Percentiles rank a stretch among this genome's conserved stretches.
phyloP scores from a whole-genome alignment of 2,113 vertebrate genomes.

The Elgaria multicarinata region DNA sequence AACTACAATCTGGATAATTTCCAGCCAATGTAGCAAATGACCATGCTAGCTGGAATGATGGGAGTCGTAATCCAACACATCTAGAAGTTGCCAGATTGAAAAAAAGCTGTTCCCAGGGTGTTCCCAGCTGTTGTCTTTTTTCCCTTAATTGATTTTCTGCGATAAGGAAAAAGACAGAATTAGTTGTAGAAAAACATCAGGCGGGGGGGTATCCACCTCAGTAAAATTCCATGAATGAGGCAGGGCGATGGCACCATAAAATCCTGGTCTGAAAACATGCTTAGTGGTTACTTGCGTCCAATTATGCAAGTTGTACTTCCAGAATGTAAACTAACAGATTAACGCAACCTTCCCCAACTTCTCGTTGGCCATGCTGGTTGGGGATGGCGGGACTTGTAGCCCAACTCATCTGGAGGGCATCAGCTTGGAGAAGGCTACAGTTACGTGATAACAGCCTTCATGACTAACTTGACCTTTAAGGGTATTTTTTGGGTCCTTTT shows the following conservation, averaged over 20 bases:
- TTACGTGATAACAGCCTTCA: neutral
- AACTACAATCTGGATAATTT: neutral
- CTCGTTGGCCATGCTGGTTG: neutral
- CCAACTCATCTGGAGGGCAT: neutral
- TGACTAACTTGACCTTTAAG: neutral
- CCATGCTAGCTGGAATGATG: neutral
- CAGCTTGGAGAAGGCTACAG: neutral
- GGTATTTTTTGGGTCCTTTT: neutral
- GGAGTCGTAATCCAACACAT: neutral
- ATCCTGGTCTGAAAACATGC: too few relatives aligned
- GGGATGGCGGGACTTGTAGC: neutral
- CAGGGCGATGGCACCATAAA: too few relatives aligned
- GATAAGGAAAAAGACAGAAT: too few relatives aligned
- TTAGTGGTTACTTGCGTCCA: too few relatives aligned
- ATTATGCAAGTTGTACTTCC: too few relatives aligned
- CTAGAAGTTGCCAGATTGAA: neutral
- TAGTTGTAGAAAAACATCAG: too few relatives aligned
- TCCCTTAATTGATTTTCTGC: too few relatives aligned
- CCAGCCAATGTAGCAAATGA: neutral
- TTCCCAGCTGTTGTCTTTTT: too few relatives aligned
- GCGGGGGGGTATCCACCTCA: too few relatives aligned
- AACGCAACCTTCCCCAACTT: neutral
- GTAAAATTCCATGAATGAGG: too few relatives aligned
- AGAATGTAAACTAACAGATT: neutral
- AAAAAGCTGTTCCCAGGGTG: neutral